Base-by-base conservation (phyloP, 2,797 vertebrate genomes). In the Eutrigla gurnardus region DNA sequence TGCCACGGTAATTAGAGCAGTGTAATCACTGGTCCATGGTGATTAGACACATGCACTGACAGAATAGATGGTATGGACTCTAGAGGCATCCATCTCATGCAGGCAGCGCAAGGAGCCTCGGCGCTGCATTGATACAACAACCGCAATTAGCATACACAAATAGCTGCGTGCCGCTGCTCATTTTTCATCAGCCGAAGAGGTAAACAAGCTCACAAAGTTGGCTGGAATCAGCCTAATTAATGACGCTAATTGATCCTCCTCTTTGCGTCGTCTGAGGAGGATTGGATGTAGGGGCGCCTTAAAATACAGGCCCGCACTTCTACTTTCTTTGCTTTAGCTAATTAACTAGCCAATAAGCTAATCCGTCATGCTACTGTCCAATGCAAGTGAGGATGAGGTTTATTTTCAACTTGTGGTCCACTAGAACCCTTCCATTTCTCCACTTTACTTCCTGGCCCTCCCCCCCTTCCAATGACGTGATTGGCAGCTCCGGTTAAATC, bases 61-160 rank as follows among this genome's bases (percentile, higher is more conserved):
- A 77, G 67, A 75, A 77, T 77, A 49, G 70, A 64, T 64, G 77
- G 76, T 80, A 74, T 61, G 73, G 59, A 77, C 88, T 88, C 84
- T 39, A 52, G 82, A 84, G 55, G 82, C 87, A 91, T 90, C 78
- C 74, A 72, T 91, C 89, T 85, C 72, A 14, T 4, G 58, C 59
- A 77, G 69, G 66, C 54, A 42, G 72, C 1, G 65, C 65, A 43
- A 61, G 49, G 55, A 81, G 76, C 70, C 68, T 65, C 66, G 8
- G 43, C 33, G 47, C 72, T 40, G 66, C 86, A 83, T 65, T 82
- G 74, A 85, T 81, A 84, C 84, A 89, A 83, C 76, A 69, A 77
- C 73, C 15, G 35, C 86, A 91, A 93, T 93, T 92, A 92, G 88
- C 81, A 77, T 77, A 81, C 75, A 85, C 63, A 90, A 93, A 91